phyloP scores from a whole-genome alignment of 37 sponge, comb jelly and placozoan species.

The Hormiphora californensis region DNA sequence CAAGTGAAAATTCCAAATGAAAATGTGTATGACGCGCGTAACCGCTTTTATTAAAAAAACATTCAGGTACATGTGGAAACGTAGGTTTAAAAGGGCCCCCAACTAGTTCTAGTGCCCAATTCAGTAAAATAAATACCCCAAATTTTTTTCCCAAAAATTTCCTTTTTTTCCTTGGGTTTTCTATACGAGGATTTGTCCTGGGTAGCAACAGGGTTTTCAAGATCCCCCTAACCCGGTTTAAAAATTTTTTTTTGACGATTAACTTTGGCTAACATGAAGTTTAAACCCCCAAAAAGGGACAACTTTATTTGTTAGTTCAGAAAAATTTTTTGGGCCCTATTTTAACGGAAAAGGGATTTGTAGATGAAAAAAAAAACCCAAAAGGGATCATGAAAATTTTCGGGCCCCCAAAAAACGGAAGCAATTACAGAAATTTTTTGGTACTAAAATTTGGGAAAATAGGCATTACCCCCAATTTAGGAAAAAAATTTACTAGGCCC shows the following conservation, averaged over 20 bases:
- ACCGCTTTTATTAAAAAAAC: background rate
- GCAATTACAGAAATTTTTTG: slow-evolving; percentile 24
- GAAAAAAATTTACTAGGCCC: too few relatives aligned
- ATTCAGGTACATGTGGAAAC: background rate
- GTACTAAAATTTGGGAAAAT: too few relatives aligned
- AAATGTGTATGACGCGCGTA: too few relatives aligned
- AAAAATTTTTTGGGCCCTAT: background rate
- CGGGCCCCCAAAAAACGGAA: background rate
- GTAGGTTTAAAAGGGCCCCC: background rate
- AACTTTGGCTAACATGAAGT: slow-evolving; percentile 8
- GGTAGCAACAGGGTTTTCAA: too few relatives aligned
- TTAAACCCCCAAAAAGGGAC: background rate
- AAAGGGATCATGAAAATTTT: slow-evolving; percentile 21
- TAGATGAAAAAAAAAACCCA: background rate
- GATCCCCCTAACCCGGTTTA: too few relatives aligned
- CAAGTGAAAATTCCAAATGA: too few relatives aligned
- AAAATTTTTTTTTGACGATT: background rate
- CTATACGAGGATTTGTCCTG: too few relatives aligned
- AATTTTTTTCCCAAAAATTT: background rate
- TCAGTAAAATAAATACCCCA: too few relatives aligned
- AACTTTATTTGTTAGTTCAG: background rate
- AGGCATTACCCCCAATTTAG: too few relatives aligned
- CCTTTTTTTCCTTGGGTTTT: too few relatives aligned
- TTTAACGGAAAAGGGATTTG: background rate
- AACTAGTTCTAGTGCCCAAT: background rate